Conservation (phyloP, 2,113 vertebrate species). For the Lepus americanus region DNA sequence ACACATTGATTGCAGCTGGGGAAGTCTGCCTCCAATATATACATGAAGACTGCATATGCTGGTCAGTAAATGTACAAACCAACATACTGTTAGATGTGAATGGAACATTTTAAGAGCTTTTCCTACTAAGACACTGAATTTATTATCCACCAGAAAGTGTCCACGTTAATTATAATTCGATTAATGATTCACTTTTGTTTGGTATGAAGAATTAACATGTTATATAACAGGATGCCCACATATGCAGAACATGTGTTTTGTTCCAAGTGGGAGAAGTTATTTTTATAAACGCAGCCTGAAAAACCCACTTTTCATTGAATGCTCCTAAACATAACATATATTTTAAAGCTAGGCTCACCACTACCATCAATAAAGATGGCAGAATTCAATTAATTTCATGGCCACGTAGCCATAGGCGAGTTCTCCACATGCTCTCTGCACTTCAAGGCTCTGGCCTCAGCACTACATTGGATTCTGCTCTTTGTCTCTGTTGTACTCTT, state of each 20-base stretch:
- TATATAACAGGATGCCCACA: conserved; percentile 14
- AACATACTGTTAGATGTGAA: not conserved
- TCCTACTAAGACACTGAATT: conserved; percentile 57
- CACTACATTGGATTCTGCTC: not conserved
- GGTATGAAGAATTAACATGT: conserved; percentile 6
- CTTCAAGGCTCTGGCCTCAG: not conserved
- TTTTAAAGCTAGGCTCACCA: conserved; percentile 52
- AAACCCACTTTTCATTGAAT: conserved; percentile 61
- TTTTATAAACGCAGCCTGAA: conserved; percentile 56
- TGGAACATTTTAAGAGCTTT: conserved; percentile 17
- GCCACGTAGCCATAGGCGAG: not conserved
- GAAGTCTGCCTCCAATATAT: not conserved
- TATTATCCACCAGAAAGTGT: conserved; percentile 47
- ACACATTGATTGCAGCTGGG: not conserved
- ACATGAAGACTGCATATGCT: not conserved
- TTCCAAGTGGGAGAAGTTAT: conserved; percentile 58
- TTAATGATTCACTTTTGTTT: conserved; percentile 53
- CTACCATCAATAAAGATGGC: not conserved
- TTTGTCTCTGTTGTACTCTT: not conserved
- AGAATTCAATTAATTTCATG: not conserved
- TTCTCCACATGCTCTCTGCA: not conserved
- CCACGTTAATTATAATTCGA: conserved; percentile 53
- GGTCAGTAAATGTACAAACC: not conserved
- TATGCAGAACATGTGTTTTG: conserved; percentile 46
- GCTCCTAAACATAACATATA: conserved; percentile 58